Evolutionary conservation across 2,888 invertebrate species (phyloP).

Genomic region (Seira musarum): DNA sequence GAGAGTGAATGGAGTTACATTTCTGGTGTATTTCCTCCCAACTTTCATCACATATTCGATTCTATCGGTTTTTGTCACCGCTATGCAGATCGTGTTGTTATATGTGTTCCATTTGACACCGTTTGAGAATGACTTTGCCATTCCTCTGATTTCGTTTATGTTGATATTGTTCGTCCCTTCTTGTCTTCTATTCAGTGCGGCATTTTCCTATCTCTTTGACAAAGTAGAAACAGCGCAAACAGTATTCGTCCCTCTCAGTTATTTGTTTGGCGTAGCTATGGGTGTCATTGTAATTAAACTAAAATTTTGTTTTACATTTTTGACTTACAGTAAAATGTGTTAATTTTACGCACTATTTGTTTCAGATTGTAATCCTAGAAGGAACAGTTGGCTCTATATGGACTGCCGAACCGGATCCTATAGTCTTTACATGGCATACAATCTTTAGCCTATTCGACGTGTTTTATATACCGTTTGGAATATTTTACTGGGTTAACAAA

Average conservation of each 20-base stretch:
- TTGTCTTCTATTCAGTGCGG: conserved; percentile 83
- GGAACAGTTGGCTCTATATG: not conserved
- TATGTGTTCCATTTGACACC: conserved; percentile 81
- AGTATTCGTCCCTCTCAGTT: conserved; percentile 83
- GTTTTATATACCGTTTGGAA: conserved; percentile 87
- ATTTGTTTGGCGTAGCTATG: conserved; percentile 77
- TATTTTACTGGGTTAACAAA: conserved; percentile 85
- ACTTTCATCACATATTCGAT: conserved; percentile 82
- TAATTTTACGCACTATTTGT: too few relatives aligned
- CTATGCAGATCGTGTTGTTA: conserved; percentile 79
- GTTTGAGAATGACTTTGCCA: conserved; percentile 79
- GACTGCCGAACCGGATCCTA: not conserved
- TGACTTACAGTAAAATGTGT: too few relatives aligned
- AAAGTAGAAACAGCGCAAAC: conserved; percentile 88
- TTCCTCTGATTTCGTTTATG: conserved; percentile 79
- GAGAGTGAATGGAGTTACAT: conserved; percentile 85
- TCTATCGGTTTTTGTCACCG: conserved; percentile 80
- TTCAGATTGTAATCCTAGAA: too few relatives aligned
- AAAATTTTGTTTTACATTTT: too few relatives aligned
- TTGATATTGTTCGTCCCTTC: conserved; percentile 83
- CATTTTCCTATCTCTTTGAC: conserved; percentile 85
- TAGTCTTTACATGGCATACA: conserved; percentile 79
- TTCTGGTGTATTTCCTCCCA: conserved; percentile 82
- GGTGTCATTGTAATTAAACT: conserved; percentile 55
- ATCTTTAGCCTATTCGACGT: conserved; percentile 83